These are phyloP conservation scores for Elephantulus edwardii DNA, from an alignment of 2,113 vertebrate species.

Conservation along the genomic window DNA sequence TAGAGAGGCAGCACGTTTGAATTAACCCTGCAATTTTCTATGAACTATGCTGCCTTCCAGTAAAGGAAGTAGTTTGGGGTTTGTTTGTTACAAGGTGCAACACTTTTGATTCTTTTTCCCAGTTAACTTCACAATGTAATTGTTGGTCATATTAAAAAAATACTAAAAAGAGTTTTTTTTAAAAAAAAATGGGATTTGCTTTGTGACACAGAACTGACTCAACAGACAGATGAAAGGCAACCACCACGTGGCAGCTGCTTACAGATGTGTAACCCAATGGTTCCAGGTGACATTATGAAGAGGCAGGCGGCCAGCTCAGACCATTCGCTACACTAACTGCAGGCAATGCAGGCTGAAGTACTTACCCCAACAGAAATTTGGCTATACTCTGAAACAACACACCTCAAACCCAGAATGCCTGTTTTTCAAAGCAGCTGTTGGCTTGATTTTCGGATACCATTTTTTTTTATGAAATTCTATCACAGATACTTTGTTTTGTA, in stretches of 20 bases:
- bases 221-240: background rate
- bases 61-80: background rate
- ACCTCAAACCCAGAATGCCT: background rate
- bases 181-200: background rate
- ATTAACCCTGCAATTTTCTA: no score
- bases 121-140: background rate
- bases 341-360: background rate
- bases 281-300: background rate
- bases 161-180: background rate
- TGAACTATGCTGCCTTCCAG: no score
- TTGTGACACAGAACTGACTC: background rate
- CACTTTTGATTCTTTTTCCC: background rate
- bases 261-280: background rate
- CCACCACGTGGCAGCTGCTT: background rate
- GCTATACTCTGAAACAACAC: background rate
- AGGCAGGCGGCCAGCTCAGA: background rate
- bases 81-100: background rate
- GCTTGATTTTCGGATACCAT: slow-evolving; percentile 32
- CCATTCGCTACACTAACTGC: background rate
- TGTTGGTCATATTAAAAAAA: background rate
- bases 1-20: no score
- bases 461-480: slow-evolving; percentile 27
- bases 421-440: background rate
- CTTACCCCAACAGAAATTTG: slow-evolving; percentile 41
- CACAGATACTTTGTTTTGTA: slow-evolving; percentile 10